phyloP scores from a whole-genome alignment of 1,140 invertebrate species.

The Cydia strobilella region DNA sequence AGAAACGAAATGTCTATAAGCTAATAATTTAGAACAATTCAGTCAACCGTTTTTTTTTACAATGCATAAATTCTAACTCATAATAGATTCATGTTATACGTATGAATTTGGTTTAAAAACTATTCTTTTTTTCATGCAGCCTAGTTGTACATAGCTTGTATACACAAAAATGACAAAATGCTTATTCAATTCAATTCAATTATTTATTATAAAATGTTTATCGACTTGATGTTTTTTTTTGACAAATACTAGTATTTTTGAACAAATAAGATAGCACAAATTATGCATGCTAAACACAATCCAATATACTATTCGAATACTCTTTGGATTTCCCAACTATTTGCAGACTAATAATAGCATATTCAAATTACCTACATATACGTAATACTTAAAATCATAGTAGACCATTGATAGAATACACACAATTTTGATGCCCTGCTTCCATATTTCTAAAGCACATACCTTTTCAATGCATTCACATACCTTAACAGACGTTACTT shows the following conservation, averaged over 20 bases:
- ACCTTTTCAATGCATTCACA: neutral
- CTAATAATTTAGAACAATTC: neutral
- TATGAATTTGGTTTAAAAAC: neutral
- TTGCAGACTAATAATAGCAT: too few species aligned
- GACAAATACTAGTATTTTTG: neutral
- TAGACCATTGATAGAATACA: too few species aligned
- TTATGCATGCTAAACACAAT: conserved; percentile 5
- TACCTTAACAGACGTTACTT: neutral
- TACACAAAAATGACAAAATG: neutral
- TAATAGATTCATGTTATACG: neutral
- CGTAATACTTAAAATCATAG: too few species aligned
- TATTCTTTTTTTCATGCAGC: neutral
- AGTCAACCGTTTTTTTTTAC: neutral
- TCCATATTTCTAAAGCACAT: neutral
- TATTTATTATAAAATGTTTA: neutral
- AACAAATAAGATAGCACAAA: neutral
- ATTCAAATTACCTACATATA: too few species aligned
- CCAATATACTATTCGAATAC: neutral
- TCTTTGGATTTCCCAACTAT: too few species aligned
- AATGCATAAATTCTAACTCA: neutral
- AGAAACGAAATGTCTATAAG: neutral
- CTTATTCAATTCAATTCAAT: too few species aligned
- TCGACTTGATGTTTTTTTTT: neutral
- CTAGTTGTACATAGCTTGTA: neutral
- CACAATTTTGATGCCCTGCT: too few species aligned